A percentile compares a stretch with the other conserved stretches of the same genome.
Conservation (phyloP, 2,888 invertebrate species). For the Idaea straminata region DNA sequence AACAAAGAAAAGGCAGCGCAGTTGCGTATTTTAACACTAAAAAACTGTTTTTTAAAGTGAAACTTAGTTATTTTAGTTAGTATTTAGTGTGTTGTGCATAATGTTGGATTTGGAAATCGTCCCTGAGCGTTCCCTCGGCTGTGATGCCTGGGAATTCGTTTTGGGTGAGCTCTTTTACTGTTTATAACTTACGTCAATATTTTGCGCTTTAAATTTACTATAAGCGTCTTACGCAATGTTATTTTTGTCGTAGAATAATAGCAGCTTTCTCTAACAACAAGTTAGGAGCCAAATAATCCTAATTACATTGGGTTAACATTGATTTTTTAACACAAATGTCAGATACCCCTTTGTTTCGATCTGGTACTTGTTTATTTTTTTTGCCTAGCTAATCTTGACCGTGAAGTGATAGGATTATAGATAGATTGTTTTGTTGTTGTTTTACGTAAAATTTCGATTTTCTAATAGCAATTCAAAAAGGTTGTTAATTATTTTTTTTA, state of each 20-base stretch:
- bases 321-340: slow-evolving; percentile 65
- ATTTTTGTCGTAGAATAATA: slow-evolving; percentile 36
- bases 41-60: slow-evolving; percentile 66
- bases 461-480: background rate
- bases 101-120: slow-evolving; percentile 99
- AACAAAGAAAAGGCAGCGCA: slow-evolving; percentile 79
- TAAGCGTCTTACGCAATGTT: slow-evolving; percentile 70
- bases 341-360: slow-evolving; percentile 66
- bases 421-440: slow-evolving; percentile 52
- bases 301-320: slow-evolving; percentile 40
- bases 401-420: slow-evolving; percentile 62
- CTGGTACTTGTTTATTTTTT: slow-evolving; percentile 60
- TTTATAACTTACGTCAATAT: slow-evolving; percentile 74
- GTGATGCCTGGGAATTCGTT: slow-evolving; percentile 99
- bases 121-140: slow-evolving; percentile 96
- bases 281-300: slow-evolving; percentile 6
- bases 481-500: no score
- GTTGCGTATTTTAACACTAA: slow-evolving; percentile 64
- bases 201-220: slow-evolving; percentile 76
- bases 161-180: slow-evolving; percentile 86
- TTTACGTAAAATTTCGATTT: background rate
- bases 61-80: slow-evolving; percentile 85
- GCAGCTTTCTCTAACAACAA: slow-evolving; percentile 15
- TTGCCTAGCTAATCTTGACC: slow-evolving; percentile 70
- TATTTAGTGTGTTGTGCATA: slow-evolving; percentile 84